Evolutionary conservation across 2,888 invertebrate species (phyloP).

Genomic region (Eristalis pertinax): DNA sequence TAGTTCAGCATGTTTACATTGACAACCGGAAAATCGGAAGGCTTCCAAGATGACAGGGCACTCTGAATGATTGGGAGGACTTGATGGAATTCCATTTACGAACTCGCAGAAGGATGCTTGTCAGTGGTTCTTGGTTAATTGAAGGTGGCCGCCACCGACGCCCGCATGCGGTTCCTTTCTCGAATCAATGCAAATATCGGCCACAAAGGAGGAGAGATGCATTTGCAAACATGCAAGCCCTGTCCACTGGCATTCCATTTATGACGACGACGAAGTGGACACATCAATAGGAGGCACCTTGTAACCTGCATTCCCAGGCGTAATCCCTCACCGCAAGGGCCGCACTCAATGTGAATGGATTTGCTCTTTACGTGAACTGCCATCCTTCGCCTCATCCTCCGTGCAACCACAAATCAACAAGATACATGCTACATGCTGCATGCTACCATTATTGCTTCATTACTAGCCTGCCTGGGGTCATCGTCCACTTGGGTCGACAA

Average conservation of each 20-base stretch:
- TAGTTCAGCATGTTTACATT: neutral
- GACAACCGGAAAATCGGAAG: neutral
- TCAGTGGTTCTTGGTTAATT: neutral
- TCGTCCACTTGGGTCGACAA: constrained; percentile 19
- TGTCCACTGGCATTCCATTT: neutral
- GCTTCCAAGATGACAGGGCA: neutral
- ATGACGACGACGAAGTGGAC: too few relatives aligned
- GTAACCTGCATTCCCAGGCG: neutral
- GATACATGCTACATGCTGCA: constrained; percentile 35
- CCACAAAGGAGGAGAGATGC: neutral
- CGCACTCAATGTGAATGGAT: neutral
- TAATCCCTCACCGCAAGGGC: neutral
- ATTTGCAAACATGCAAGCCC: neutral
- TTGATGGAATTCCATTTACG: neutral
- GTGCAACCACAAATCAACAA: constrained; percentile 11
- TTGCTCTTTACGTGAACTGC: neutral
- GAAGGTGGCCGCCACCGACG: neutral
- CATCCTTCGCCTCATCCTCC: neutral
- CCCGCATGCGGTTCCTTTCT: too few relatives aligned
- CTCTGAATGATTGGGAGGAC: neutral
- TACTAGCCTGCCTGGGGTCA: constrained; percentile 15
- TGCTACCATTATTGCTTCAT: constrained; percentile 14
- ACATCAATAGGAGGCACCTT: too few relatives aligned
- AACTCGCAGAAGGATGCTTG: neutral
- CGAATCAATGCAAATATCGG: neutral